Base-by-base conservation (phyloP, 2,888 invertebrate species). In the Erebia palarica region DNA sequence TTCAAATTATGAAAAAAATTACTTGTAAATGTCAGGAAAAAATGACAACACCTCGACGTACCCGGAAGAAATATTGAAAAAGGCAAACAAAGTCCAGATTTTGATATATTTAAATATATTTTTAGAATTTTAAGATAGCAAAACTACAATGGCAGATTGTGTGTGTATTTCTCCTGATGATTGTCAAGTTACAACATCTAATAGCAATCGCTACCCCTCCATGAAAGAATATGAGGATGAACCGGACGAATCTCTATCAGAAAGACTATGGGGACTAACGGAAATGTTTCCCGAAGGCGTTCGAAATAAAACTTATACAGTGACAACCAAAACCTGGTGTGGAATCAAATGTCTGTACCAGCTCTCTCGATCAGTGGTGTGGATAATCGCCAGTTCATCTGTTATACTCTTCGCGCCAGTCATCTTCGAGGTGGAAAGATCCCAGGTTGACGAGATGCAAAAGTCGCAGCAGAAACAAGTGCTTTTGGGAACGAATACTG, bases 241-340 rank as follows among this genome's bases (percentile, higher is more conserved):
- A 84, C 95, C 97, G 77, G 98, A 98, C 86, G 98, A 99, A 94
- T 96, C 97, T 3, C 81, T 99, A 16, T 88, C 94, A 0, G 99
- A 99, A 89, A 95, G 99, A 81, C 86, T 99, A 75, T 95, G 96
- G 95, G 99, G 98, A 10, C 92, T 99, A 74, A 96, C 98, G 44
- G 99, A 99, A 94, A 99, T 99, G 99, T 98, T 99, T 82, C 99
- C 99, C 0, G 96, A 97, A 73, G 90, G 95, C 81, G 90, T 99
- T 14, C 94, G 98, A 76, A 96, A 95, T 82, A 92, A 94, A 51
- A 94, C 95, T 53, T 93, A 94, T 77, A 86, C 90, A 63, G 84
- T 96, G 36, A 90, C 95, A 36, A 91, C 93, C 61, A 94, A 94
- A 69, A 95, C 96, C 69, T 90, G 94, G 88, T 92, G 73, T 88